phyloP scores from a whole-genome alignment of 2,797 vertebrate species.

The Avahi laniger region DNA sequence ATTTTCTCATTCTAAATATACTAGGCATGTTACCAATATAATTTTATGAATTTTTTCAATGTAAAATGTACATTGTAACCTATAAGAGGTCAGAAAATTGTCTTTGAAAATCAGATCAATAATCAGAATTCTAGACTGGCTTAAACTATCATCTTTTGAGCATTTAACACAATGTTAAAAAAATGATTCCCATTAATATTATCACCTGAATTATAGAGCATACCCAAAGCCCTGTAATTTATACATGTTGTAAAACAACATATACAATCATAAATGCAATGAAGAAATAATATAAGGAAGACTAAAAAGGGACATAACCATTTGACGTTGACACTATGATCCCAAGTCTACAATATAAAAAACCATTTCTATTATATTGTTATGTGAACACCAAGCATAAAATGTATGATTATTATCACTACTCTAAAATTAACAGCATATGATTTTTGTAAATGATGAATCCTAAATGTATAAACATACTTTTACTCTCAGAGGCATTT shows the following conservation, averaged over 20 bases:
- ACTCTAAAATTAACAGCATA: background rate
- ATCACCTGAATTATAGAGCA: slow-evolving; percentile 12
- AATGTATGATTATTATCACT: background rate
- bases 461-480: background rate
- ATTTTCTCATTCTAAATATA: background rate
- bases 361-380: background rate
- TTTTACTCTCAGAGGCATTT: background rate
- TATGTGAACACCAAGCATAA: background rate
- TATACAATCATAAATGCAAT: slow-evolving; percentile 22
- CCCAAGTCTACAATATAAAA: background rate
- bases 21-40: background rate
- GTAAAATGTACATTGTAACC: slow-evolving; percentile 54
- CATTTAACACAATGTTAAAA: slow-evolving; percentile 50
- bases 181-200: slow-evolving; percentile 49
- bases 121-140: slow-evolving; percentile 47
- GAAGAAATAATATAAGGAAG: slow-evolving; percentile 20
- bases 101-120: slow-evolving; percentile 69
- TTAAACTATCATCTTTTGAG: slow-evolving; percentile 51
- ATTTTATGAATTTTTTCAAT: background rate
- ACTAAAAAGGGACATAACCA: background rate
- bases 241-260: background rate
- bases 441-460: background rate
- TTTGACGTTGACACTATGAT: background rate
- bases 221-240: slow-evolving; percentile 22
- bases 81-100: slow-evolving; percentile 39